phyloP scores from a whole-genome alignment of 1,140 invertebrate species.

The Goniozus legneri region DNA sequence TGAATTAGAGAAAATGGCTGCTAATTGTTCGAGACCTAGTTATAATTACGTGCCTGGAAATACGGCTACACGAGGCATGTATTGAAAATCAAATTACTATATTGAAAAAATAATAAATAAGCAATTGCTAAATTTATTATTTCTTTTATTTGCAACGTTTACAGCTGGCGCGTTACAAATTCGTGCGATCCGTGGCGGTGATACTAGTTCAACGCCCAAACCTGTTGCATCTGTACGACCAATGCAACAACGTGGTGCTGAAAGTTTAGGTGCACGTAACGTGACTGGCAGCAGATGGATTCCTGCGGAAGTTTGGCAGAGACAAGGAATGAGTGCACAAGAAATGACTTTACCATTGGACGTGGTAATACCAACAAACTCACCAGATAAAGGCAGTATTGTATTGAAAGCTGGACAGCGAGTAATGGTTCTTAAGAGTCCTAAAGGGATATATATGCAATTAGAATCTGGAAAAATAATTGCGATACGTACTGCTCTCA shows the following conservation, averaged over 20 bases:
- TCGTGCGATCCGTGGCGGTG: slow-evolving; percentile 46
- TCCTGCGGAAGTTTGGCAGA: slow-evolving; percentile 81
- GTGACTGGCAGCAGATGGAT: slow-evolving; percentile 67
- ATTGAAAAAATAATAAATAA: not conserved
- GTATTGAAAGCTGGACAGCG: slow-evolving; percentile 88
- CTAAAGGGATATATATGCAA: slow-evolving; percentile 94
- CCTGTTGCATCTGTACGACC: slow-evolving; percentile 58
- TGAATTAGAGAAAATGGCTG: slow-evolving; percentile 89
- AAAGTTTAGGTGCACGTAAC: slow-evolving; percentile 51
- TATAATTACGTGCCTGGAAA: slow-evolving; percentile 53
- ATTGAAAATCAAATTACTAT: not conserved
- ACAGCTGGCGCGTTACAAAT: slow-evolving; percentile 49
- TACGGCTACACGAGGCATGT: slow-evolving; percentile 47
- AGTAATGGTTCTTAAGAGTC: slow-evolving; percentile 90
- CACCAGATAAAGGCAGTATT: slow-evolving; percentile 79
- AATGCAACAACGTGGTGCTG: slow-evolving; percentile 53
- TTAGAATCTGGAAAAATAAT: slow-evolving; percentile 94
- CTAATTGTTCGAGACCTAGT: slow-evolving; percentile 54
- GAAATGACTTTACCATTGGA: slow-evolving; percentile 88
- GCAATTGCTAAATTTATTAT: slow-evolving; percentile 1
- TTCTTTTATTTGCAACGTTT: slow-evolving; percentile 4
- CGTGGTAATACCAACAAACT: slow-evolving; percentile 90
- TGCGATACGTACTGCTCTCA: slow-evolving; percentile 80
- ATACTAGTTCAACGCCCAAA: slow-evolving; percentile 41
- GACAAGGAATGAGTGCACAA: slow-evolving; percentile 91